Evolutionary conservation across 1,140 invertebrate species (phyloP).

Genomic region (Drosophila repletoides): DNA sequence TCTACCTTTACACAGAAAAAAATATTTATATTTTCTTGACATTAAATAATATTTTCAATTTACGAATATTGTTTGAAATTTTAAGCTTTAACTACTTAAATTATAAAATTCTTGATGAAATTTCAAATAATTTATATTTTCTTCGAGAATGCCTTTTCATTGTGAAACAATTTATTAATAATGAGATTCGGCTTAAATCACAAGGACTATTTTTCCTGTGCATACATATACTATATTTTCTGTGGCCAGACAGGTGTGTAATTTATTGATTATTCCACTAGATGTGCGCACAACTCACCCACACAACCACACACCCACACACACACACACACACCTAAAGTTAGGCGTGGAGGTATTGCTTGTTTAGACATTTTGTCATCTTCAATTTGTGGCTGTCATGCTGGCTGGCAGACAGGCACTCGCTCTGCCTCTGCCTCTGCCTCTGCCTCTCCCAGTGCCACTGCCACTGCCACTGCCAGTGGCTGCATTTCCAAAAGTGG

Average conservation of each 20-base stretch:
- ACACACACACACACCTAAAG: constrained; percentile 32
- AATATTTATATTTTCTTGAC: too few species aligned
- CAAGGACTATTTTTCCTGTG: too few species aligned
- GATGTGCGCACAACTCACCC: constrained; percentile 53
- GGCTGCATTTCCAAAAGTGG: constrained; percentile 77
- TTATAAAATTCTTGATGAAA: too few species aligned
- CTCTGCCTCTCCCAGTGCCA: not conserved
- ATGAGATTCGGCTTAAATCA: too few species aligned
- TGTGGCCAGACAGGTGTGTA: constrained; percentile 79
- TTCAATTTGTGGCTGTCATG: constrained; percentile 80
- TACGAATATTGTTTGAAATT: too few species aligned
- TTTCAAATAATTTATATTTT: too few species aligned
- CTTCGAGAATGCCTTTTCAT: too few species aligned
- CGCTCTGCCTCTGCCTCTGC: not conserved
- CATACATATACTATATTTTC: constrained; percentile 43
- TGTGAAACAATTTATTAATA: too few species aligned
- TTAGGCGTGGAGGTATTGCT: constrained; percentile 26
- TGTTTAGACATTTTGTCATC: constrained; percentile 81
- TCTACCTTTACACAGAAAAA: too few species aligned
- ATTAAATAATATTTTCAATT: too few species aligned
- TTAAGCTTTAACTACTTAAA: too few species aligned
- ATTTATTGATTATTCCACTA: constrained; percentile 80
- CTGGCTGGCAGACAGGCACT: constrained; percentile 41
- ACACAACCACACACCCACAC: constrained; percentile 4
- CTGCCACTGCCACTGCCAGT: constrained; percentile 14